Conservation (phyloP, 2,113 vertebrate genomes). For the Steatornis caripensis region DNA sequence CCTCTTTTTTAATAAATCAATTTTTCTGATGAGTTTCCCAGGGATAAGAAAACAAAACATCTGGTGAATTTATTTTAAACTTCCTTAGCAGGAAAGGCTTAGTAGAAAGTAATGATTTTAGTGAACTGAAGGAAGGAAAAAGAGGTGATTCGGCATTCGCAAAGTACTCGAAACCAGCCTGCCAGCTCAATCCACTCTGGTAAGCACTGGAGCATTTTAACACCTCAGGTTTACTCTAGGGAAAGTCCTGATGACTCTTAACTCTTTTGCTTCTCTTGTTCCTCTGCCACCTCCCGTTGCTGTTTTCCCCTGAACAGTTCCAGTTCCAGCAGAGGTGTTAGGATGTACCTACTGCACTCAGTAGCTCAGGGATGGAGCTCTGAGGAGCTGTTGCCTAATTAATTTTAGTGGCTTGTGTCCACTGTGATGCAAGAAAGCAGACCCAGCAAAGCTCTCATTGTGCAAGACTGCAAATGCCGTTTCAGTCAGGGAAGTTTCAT, state of each 20-base stretch:
- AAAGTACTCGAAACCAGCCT: not conserved
- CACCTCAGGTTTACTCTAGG: not conserved
- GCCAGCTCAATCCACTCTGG: not conserved
- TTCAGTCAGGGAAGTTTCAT: not conserved
- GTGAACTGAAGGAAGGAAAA: not conserved
- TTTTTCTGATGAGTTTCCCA: not conserved
- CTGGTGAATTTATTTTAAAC: not conserved
- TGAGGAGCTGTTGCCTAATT: not conserved
- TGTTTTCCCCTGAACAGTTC: not conserved
- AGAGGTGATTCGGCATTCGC: not conserved
- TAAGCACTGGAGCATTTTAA: not conserved
- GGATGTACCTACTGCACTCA: not conserved
- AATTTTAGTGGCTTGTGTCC: not conserved
- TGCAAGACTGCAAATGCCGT: not conserved
- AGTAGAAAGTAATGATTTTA: not conserved
- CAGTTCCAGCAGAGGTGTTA: slow-evolving; percentile 3
- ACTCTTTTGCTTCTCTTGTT: not conserved
- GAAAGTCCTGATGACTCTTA: not conserved
- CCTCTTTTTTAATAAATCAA: not conserved
- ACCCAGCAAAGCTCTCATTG: not conserved
- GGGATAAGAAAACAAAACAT: not conserved
- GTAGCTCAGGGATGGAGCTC: not conserved
- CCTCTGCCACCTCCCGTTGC: not conserved
- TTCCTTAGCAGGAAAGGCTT: not conserved
- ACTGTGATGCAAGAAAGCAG: not conserved